Evolutionary conservation across 2,888 invertebrate genomes (phyloP).

Genomic region (Arge pagana): DNA sequence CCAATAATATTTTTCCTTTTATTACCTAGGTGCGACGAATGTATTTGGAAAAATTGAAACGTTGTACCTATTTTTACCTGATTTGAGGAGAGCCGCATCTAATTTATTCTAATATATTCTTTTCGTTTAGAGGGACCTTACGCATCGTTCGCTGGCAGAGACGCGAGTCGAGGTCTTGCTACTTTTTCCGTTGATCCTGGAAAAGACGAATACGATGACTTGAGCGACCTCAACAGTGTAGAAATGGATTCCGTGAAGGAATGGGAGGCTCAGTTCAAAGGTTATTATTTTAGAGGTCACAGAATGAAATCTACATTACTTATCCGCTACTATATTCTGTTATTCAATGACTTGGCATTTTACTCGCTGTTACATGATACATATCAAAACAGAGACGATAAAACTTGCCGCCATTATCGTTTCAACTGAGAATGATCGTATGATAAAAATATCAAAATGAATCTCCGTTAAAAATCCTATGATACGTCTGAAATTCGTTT

Average conservation of each 20-base stretch:
- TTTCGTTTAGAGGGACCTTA: constrained; percentile 84
- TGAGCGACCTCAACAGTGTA: constrained; percentile 88
- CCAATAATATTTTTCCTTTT: too few species aligned
- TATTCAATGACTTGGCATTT: too few species aligned
- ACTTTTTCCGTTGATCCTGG: constrained; percentile 86
- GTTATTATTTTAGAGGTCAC: too few species aligned
- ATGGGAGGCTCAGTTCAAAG: constrained; percentile 97
- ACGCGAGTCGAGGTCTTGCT: constrained; percentile 93
- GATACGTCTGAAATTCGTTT: too few species aligned
- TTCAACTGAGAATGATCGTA: constrained; percentile 20
- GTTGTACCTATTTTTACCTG: constrained; percentile 9
- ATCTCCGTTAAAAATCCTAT: too few species aligned
- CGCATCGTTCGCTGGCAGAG: constrained; percentile 90
- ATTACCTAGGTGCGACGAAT: too few species aligned
- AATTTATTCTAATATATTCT: constrained; percentile 7
- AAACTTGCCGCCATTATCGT: background rate
- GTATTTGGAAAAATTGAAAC: too few species aligned
- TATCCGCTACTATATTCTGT: too few species aligned
- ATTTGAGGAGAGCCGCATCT: background rate
- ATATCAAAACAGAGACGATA: background rate
- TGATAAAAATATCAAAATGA: background rate
- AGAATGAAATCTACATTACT: too few species aligned
- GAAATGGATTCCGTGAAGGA: constrained; percentile 96
- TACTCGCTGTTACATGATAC: background rate
- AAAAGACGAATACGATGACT: constrained; percentile 89